Conservation (phyloP, 2,797 vertebrate species). For the Sphenodon punctatus region DNA sequence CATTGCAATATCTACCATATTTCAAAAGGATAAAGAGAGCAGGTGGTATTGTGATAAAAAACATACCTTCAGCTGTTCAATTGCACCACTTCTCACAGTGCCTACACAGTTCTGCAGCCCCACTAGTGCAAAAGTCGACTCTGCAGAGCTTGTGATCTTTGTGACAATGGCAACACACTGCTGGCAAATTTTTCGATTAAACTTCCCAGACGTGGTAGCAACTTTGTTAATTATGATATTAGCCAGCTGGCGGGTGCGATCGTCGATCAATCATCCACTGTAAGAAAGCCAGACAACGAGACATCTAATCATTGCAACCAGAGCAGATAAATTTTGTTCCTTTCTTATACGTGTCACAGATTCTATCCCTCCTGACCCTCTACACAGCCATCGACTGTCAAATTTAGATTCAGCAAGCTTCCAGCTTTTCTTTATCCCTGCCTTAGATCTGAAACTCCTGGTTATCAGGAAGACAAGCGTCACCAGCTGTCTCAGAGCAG, state of each 20-base stretch:
- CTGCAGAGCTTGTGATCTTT: constrained; percentile 69
- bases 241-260: constrained; percentile 76
- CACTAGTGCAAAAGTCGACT: constrained; percentile 67
- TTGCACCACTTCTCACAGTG: constrained; percentile 51
- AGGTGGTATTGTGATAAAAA: constrained; percentile 34
- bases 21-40: constrained; percentile 11
- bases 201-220: constrained; percentile 77
- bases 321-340: constrained; percentile 80
- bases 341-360: constrained; percentile 79
- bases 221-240: constrained; percentile 85
- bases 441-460: constrained; percentile 82
- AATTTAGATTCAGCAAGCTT: constrained; percentile 80
- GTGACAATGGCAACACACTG: constrained; percentile 74
- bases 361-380: constrained; percentile 80
- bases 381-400: constrained; percentile 81
- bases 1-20: constrained; percentile 21
- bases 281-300: constrained; percentile 80
- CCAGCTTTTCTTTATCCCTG: constrained; percentile 80
- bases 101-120: constrained; percentile 62
- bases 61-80: constrained; percentile 75
- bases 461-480: constrained; percentile 83
- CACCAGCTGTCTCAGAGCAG: constrained; percentile 82
- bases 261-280: constrained; percentile 82
- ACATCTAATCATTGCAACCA: constrained; percentile 80
- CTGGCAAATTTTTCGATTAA: constrained; percentile 77